Conservation (phyloP, 1,140 invertebrate genomes). For the Phenacoccus solenopsis region DNA sequence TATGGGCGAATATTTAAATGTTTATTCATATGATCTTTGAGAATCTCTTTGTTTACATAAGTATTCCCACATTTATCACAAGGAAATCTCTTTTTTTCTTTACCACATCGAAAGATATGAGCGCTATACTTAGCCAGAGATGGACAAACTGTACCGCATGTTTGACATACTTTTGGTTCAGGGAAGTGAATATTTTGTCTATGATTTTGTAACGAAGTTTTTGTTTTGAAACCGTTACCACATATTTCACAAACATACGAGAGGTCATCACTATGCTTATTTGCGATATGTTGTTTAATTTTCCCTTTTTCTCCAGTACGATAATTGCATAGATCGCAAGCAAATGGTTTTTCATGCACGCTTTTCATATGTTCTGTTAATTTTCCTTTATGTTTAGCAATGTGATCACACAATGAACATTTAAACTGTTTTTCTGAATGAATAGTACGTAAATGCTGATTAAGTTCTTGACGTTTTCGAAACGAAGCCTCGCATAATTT, state of each 20-base stretch:
- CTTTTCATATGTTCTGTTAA: slow-evolving; percentile 22
- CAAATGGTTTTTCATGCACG: slow-evolving; percentile 37
- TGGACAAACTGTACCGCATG: slow-evolving; percentile 44
- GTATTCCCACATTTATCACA: slow-evolving; percentile 20
- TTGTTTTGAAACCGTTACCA: slow-evolving; percentile 42
- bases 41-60: neutral
- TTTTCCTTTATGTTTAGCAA: slow-evolving; percentile 28
- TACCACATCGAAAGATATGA: slow-evolving; percentile 36
- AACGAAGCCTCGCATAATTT: slow-evolving; percentile 36
- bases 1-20: slow-evolving; percentile 14
- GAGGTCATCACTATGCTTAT: slow-evolving; percentile 44
- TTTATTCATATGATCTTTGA: slow-evolving; percentile 18
- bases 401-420: slow-evolving; percentile 38
- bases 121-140: slow-evolving; percentile 46
- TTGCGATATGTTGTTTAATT: slow-evolving; percentile 39
- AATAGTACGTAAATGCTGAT: slow-evolving; percentile 23
- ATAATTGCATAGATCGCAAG: slow-evolving; percentile 39
- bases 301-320: slow-evolving; percentile 38
- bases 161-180: slow-evolving; percentile 50
- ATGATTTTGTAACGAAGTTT: slow-evolving; percentile 41
- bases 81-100: slow-evolving; percentile 12
- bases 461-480: slow-evolving; percentile 20
- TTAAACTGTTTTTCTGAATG: slow-evolving; percentile 37
- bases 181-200: slow-evolving; percentile 43
- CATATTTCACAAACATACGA: slow-evolving; percentile 48